Percentiles rank a stretch among this genome's conserved stretches.
These are phyloP conservation scores for Phyllostomus hastatus DNA, from an alignment of 2,113 vertebrate species.

Conservation along the genomic window DNA sequence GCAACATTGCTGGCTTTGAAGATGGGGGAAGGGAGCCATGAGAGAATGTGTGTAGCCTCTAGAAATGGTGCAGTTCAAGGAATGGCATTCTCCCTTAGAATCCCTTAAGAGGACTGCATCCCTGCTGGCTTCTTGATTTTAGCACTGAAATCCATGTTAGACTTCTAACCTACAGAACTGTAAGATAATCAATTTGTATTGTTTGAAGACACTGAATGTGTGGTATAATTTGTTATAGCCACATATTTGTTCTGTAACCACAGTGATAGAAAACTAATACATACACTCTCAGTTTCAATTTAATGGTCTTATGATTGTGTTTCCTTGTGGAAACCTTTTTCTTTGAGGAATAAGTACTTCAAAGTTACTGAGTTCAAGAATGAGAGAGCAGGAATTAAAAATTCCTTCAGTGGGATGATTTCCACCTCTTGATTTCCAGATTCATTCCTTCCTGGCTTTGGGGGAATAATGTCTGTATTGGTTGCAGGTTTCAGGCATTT, in stretches of 20 bases:
- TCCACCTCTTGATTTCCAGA: background rate
- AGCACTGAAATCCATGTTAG: background rate
- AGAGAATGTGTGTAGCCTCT: background rate
- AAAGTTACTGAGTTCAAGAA: background rate
- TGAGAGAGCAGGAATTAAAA: background rate
- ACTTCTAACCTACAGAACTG: background rate
- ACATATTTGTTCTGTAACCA: too few relatives aligned
- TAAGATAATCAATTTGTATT: background rate
- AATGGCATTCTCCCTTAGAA: background rate
- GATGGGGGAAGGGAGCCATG: background rate
- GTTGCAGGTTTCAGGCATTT: background rate
- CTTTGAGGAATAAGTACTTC: background rate
- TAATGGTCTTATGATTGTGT: background rate
- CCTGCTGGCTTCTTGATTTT: background rate
- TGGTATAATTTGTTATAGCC: background rate
- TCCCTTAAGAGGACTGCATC: background rate
- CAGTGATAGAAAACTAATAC: background rate
- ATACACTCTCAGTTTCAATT: background rate
- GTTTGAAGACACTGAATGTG: background rate
- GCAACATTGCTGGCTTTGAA: background rate
- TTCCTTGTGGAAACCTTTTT: background rate
- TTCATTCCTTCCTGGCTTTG: background rate
- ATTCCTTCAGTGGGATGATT: background rate
- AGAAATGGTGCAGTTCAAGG: background rate
- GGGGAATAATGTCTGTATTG: background rate